phyloP scores from a whole-genome alignment of 2,797 vertebrate species.

The Chelonia mydas region DNA sequence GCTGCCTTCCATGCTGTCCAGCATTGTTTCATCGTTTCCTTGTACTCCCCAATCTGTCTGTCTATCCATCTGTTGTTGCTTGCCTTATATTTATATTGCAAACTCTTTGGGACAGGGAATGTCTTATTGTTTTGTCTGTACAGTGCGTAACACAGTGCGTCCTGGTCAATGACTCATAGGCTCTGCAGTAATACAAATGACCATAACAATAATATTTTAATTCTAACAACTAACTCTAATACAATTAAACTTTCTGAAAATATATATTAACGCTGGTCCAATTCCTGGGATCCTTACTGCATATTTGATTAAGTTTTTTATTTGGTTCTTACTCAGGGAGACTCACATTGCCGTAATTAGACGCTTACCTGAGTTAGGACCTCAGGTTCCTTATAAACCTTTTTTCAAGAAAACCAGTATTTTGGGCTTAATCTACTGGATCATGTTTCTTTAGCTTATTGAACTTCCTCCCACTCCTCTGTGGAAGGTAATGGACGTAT shows the following conservation, averaged over 20 bases:
- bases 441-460: background rate
- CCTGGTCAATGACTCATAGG: background rate
- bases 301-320: background rate
- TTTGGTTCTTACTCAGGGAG: background rate
- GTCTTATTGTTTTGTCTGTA: background rate
- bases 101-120: background rate
- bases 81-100: background rate
- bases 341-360: background rate
- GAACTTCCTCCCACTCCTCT: background rate
- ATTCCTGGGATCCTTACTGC: background rate
- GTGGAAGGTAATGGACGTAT: background rate
- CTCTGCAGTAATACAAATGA: background rate
- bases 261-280: background rate
- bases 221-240: background rate
- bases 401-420: background rate
- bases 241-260: conserved; percentile 3
- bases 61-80: background rate
- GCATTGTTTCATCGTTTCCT: background rate
- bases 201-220: background rate
- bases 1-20: background rate
- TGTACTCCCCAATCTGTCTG: background rate
- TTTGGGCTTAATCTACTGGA: background rate
- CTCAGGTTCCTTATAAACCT: background rate
- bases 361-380: background rate
- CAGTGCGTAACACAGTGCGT: background rate